Evolutionary conservation across 2,113 vertebrate genomes (phyloP).

Genomic region (Genyomyrus donnyi): DNA sequence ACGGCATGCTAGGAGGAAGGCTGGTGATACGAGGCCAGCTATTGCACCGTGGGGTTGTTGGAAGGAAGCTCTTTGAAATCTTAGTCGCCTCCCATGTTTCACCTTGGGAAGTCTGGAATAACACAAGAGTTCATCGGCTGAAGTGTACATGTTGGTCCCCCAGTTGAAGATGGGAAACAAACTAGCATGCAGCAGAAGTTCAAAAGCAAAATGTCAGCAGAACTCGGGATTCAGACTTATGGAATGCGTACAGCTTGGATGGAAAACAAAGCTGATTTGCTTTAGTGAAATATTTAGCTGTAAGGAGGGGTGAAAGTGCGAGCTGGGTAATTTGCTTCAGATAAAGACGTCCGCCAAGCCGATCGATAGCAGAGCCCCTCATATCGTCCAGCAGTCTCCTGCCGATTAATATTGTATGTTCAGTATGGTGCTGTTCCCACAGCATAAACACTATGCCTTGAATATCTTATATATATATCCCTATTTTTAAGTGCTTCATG

Average conservation of each 20-base stretch:
- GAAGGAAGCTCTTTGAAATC: constrained; percentile 2
- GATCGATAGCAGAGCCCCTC: background rate
- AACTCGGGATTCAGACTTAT: background rate
- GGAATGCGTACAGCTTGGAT: background rate
- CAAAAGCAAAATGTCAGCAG: background rate
- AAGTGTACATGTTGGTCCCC: background rate
- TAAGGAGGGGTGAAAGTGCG: background rate
- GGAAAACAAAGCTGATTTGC: background rate
- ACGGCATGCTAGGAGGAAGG: background rate
- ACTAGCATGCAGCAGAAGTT: background rate
- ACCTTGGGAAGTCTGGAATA: constrained; percentile 15
- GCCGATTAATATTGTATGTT: background rate
- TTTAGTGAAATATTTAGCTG: background rate
- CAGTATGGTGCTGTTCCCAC: background rate
- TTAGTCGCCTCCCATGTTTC: background rate
- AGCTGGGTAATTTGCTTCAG: background rate
- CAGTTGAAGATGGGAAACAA: background rate
- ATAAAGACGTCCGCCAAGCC: background rate
- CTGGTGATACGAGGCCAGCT: background rate
- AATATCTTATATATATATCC: background rate
- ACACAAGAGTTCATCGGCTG: background rate
- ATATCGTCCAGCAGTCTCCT: background rate
- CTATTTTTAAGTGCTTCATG: background rate
- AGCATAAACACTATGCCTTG: background rate
- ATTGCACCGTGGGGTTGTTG: background rate